Conservation (phyloP, 2,113 vertebrate genomes). For the human (Homo sapiens) region GRCh38 chr20:35196001-35196500, state of each 20-base stretch:
- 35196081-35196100: no score
- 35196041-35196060: no score
- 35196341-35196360: background rate
- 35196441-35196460: background rate
- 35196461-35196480: background rate
- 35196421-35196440: background rate
- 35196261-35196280: background rate
- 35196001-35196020: no score
- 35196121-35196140: no score
- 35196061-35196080: no score
- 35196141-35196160: no score
- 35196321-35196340: background rate
- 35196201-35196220: background rate
- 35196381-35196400: background rate
- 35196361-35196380: background rate
- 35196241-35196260: background rate
- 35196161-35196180: no score
- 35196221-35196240: background rate
- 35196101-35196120: no score
- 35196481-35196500: background rate
- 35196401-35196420: background rate
- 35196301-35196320: background rate
- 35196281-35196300: background rate
- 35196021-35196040: no score
- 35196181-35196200: no score